Evolutionary conservation across 2,113 vertebrate species (phyloP), one percentile per base, ranked within the genome.

Genomic region (Chaetodon auriga): DNA sequence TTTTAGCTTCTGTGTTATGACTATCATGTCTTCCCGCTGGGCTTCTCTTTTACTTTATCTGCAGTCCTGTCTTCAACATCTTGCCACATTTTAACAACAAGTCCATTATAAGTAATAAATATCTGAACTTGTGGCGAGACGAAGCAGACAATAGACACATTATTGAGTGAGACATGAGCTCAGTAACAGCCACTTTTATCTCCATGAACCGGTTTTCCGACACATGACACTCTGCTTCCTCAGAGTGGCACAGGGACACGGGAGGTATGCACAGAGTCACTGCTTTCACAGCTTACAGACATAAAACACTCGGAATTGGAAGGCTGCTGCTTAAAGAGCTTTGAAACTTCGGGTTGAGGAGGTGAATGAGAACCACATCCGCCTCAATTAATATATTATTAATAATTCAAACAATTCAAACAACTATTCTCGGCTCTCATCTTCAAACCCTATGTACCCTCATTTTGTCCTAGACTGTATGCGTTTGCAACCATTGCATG

Each of bases 81-180:
- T 60, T 5, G 53, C 78, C 72, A 11, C 73, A 51, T 36, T 58
- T 61, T 12, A 81, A 83, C 76, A 77, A 83, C 68, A 76, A 79
- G 45, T 38, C 10, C 46, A 66, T 83, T 83, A 83, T 88, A 74
- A 75, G 71, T 54, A 18, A 80, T 72, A 79, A 77, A 87, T 72
- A 87, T 86, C 61, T 69, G 70, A 74, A 63, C 63, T 75, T 7
- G 41, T 45, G 71, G 78, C 41, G 12, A 58, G 57, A 63, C 51
- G 16, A 35, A 62, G 13, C 1, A 25, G 61, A 90, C 90, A 91
- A 91, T 74, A 23, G 60, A 70, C 46, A 36, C 54, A 66, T 36
- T 91, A 85, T 87, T 23, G 61, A 46, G 30, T 10, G 54, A 93
- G 91, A 87, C 82, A 48, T 89, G 82, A 90, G 81, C 89, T 92